Evolutionary conservation across 2,888 invertebrate genomes (phyloP).

Genomic region (Idaea straminata): DNA sequence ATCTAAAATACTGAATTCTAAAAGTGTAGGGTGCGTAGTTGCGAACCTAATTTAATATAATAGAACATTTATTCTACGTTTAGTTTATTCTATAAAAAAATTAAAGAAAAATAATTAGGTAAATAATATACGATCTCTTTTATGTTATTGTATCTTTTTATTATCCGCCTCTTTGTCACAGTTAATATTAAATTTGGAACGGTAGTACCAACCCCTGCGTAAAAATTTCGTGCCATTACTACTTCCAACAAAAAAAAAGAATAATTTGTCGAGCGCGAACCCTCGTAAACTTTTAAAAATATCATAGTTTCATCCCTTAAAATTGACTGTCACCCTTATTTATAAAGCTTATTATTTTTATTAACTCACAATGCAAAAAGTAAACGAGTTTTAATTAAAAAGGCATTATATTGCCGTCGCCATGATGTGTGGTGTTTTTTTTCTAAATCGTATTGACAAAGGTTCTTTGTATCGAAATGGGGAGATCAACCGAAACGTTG

Average conservation of each 20-base stretch:
- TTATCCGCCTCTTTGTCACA: neutral
- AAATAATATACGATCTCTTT: neutral
- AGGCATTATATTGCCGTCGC: slow-evolving; percentile 29
- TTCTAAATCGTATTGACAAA: slow-evolving; percentile 55
- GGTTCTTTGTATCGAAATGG: slow-evolving; percentile 58
- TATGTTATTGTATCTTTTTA: slow-evolving; percentile 19
- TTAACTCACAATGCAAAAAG: slow-evolving; percentile 55
- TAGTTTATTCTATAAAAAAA: neutral
- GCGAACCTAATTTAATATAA: too few relatives aligned
- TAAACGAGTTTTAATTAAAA: slow-evolving; percentile 71
- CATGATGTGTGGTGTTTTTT: slow-evolving; percentile 1
- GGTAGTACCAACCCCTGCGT: slow-evolving; percentile 30
- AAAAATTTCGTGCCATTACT: slow-evolving; percentile 60
- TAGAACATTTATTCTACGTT: too few relatives aligned
- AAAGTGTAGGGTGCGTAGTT: too few relatives aligned
- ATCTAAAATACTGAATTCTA: slow-evolving; percentile 37
- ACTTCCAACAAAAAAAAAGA: slow-evolving; percentile 62
- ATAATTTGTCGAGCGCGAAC: slow-evolving; percentile 33
- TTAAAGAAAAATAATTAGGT: neutral
- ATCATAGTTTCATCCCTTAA: slow-evolving; percentile 32
- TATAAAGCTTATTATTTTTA: slow-evolving; percentile 71
- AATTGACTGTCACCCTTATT: slow-evolving; percentile 49
- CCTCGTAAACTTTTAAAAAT: slow-evolving; percentile 44
- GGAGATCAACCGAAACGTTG: slow-evolving; percentile 66
- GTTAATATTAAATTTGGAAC: slow-evolving; percentile 10